Evolutionary conservation across 2,113 vertebrate genomes (phyloP).

Genomic region (Prolemur simus): DNA sequence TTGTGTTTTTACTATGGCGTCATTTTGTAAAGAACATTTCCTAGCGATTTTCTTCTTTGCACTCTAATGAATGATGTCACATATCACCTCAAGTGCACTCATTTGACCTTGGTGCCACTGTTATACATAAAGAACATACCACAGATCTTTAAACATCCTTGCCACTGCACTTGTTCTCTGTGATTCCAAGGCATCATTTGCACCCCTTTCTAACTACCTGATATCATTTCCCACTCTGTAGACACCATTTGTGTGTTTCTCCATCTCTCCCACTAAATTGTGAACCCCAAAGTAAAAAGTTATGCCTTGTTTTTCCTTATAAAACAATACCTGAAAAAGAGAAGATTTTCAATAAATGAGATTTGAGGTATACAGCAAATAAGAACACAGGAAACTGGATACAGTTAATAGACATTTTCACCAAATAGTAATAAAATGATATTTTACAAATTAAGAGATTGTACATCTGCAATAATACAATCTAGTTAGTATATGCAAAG

Average conservation of each 20-base stretch:
- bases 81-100: not conserved
- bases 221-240: not conserved
- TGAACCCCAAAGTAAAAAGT: not conserved
- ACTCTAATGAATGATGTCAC: not conserved
- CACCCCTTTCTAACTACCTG: not conserved
- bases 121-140: not conserved
- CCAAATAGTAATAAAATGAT: not conserved
- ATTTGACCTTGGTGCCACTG: not conserved
- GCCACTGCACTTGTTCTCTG: not conserved
- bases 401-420: not conserved
- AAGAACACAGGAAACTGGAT: not conserved
- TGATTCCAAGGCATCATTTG: not conserved
- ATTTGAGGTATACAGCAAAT: not conserved
- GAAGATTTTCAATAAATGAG: not conserved
- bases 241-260: not conserved
- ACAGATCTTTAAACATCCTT: not conserved
- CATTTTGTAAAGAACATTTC: not conserved
- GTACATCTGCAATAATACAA: not conserved
- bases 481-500: not conserved
- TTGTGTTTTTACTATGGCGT: not conserved
- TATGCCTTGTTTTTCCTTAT: not conserved
- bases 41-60: not conserved
- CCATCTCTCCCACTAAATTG: not conserved
- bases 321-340: not conserved
- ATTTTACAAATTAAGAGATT: constrained; percentile 5